phyloP scores from a whole-genome alignment of 1,140 invertebrate genomes.

The Lerema accius region DNA sequence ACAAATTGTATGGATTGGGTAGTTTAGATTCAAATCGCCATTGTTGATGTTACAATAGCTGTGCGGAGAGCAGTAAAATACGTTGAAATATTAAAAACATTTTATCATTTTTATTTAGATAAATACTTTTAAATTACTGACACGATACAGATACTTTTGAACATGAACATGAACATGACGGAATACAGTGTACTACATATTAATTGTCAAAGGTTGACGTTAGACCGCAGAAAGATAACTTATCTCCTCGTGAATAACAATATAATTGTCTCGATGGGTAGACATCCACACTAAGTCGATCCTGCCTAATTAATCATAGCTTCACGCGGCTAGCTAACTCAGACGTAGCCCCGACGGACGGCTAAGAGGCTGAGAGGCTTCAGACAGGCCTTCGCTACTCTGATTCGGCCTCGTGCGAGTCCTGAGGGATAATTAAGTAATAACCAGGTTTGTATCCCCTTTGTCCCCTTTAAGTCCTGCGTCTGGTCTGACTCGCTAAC shows the following conservation, averaged over 20 bases:
- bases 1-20: constrained; percentile 39
- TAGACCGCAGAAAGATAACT: not conserved
- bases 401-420: constrained; percentile 63
- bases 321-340: constrained; percentile 54
- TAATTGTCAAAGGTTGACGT: too few relatives aligned
- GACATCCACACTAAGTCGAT: constrained; percentile 30
- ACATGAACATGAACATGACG: too few relatives aligned
- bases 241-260: not conserved
- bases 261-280: constrained; percentile 1
- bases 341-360: constrained; percentile 53
- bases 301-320: constrained; percentile 71
- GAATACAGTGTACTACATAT: too few relatives aligned
- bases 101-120: not conserved
- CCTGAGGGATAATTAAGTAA: constrained; percentile 75
- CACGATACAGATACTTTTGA: too few relatives aligned
- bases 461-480: constrained; percentile 35
- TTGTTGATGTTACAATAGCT: constrained; percentile 20
- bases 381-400: constrained; percentile 59
- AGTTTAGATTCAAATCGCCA: constrained; percentile 32
- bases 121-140: too few relatives aligned
- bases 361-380: constrained; percentile 42
- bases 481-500: constrained; percentile 18
- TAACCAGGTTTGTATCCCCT: constrained; percentile 62
- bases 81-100: not conserved
- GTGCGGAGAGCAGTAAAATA: not conserved